These are phyloP conservation scores for Toxostoma redivivum DNA, from an alignment of 2,113 vertebrate genomes.

Conservation along the genomic window DNA sequence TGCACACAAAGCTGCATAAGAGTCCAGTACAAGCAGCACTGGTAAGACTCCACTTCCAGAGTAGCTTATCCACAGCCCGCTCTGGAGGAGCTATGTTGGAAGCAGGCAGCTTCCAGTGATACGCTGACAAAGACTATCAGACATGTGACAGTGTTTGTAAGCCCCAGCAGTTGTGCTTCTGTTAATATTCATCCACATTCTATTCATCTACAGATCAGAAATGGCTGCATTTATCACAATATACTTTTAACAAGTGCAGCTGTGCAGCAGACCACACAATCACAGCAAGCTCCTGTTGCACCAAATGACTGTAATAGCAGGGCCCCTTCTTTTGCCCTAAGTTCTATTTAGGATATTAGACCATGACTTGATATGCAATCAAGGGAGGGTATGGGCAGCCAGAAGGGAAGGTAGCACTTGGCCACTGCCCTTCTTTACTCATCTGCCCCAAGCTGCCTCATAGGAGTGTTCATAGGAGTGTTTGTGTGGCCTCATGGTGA, in stretches of 20 bases:
- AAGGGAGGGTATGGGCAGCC: accelerated
- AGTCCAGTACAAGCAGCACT: background rate
- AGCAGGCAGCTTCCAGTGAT: background rate
- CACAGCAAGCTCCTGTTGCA: background rate
- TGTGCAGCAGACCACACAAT: background rate
- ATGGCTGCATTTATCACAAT: background rate
- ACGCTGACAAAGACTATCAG: background rate
- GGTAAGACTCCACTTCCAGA: background rate
- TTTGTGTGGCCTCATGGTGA: background rate
- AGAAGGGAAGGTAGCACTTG: background rate
- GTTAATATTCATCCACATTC: background rate
- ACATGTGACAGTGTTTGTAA: background rate
- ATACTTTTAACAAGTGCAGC: background rate
- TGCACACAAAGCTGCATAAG: background rate
- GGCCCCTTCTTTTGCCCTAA: background rate
- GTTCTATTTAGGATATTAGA: background rate
- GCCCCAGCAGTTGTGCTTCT: background rate
- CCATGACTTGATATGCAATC: accelerated
- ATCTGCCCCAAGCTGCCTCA: background rate
- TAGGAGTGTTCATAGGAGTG: accelerated
- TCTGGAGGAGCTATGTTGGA: background rate
- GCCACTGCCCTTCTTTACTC: background rate
- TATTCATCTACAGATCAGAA: background rate
- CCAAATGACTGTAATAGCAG: background rate
- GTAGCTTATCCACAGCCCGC: background rate